A percentile compares a stretch with the other conserved stretches of the same genome.
Conservation (phyloP, 2,888 invertebrate genomes). For the Cartodere bifasciata region DNA sequence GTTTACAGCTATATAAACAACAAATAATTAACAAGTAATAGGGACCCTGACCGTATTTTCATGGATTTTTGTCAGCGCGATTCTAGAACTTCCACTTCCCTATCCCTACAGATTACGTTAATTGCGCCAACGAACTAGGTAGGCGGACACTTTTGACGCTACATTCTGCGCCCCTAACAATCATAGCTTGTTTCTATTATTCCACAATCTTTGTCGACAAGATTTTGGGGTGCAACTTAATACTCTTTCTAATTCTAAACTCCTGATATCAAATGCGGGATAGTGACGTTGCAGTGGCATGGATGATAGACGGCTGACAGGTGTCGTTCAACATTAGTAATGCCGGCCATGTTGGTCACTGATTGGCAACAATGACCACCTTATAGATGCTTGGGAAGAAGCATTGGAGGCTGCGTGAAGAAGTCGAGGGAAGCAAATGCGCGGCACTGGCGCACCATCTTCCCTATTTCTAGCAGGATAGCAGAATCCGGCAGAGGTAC, state of each 20-base stretch:
- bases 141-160: too few species aligned
- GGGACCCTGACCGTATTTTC: too few species aligned
- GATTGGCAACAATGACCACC: too few species aligned
- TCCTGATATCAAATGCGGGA: slow-evolving; percentile 30
- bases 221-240: not conserved
- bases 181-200: too few species aligned
- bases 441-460: slow-evolving; percentile 34
- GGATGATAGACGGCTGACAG: slow-evolving; percentile 38
- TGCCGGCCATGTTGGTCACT: slow-evolving; percentile 3
- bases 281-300: slow-evolving; percentile 35
- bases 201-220: slow-evolving; percentile 1
- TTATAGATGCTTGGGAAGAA: slow-evolving; percentile 13
- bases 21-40: too few species aligned
- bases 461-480: slow-evolving; percentile 29
- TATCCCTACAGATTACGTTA: too few species aligned
- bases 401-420: slow-evolving; percentile 25
- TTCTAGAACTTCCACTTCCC: too few species aligned
- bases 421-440: slow-evolving; percentile 26
- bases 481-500: slow-evolving; percentile 21
- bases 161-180: too few species aligned
- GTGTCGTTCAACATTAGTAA: slow-evolving; percentile 25
- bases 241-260: slow-evolving; percentile 21
- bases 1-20: too few species aligned
- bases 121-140: too few species aligned
- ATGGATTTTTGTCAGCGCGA: too few species aligned